Base-by-base conservation (phyloP, 2,113 vertebrate genomes). In the Labrus mixtus region DNA sequence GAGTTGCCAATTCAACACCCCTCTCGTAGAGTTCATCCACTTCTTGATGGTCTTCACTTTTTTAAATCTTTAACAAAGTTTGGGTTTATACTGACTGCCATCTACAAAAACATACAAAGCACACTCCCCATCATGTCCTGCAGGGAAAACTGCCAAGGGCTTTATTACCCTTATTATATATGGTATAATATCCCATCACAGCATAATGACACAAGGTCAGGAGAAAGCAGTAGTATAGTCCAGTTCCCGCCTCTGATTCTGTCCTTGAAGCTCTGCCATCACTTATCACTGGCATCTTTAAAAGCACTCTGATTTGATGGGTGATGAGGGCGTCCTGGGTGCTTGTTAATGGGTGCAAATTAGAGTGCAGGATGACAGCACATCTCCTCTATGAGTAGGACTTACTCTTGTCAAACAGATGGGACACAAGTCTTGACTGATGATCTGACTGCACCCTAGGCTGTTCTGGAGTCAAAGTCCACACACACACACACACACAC, bases 391-490 rank as follows among this genome's bases (percentile, higher is more conserved):
- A 54, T 60, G 73, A 86, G 57, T 78, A 67, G 83, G 79, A 78
- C 46, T 22, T 61, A 76, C 39, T 78, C 76, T 78, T 88, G 86
- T 88, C 82, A 89, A 71, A 78, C 64, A 88, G 84, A 88, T 37
- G 29, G 63, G 72, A 87, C 78, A 50, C 68, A 46, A 20, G 58
- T 78, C 67, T 79, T 82, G 79, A 88, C 78, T 73, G 80, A 81
- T 80, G 82, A 83, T 56, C 66, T 69, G 69, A 57, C 71, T 65
- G 60, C 53, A 82, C 89, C 85, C 22, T 33, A 68, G 87, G 85
- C 84, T 65, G 59, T 84, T 57, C 7, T 23, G 36, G 71, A 74
- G 60, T 64, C 61, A 59, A 22, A 29, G 36, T 55, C 46, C 73
- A 36, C 41, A 36, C 63, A 46, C 61, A 46, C 33, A 25, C 50